These are phyloP conservation scores for Lepidurus packardi DNA, from an alignment of 1,140 invertebrate genomes.

Conservation along the genomic window DNA sequence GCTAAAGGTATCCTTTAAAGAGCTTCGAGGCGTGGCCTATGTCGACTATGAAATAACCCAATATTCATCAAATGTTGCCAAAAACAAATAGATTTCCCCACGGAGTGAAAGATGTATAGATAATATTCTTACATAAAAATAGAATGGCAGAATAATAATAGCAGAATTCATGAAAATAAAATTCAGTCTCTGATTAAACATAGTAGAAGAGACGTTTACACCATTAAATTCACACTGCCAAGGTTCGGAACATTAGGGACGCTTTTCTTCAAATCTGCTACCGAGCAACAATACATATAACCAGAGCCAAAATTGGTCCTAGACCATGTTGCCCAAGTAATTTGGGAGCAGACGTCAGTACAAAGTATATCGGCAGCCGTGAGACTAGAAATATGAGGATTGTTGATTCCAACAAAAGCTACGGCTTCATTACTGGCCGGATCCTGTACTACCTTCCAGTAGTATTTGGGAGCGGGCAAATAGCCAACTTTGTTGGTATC, in stretches of 20 bases:
- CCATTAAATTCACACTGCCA: constrained; percentile 24
- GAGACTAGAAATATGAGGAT: constrained; percentile 40
- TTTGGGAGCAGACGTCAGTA: constrained; percentile 43
- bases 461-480: constrained; percentile 53
- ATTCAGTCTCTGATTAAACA: too few species aligned
- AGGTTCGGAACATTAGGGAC: constrained; percentile 31
- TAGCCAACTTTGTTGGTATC: constrained; percentile 38
- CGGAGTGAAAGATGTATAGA: too few species aligned
- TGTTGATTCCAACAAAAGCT: constrained; percentile 36
- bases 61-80: too few species aligned
- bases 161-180: too few species aligned
- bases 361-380: constrained; percentile 51
- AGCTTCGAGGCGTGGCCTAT: too few species aligned
- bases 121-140: too few species aligned
- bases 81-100: too few species aligned
- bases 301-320: constrained; percentile 51
- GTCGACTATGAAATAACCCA: too few species aligned
- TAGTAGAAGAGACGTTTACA: neutral
- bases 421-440: constrained; percentile 29
- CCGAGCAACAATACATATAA: constrained; percentile 57
- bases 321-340: constrained; percentile 51
- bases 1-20: too few species aligned
- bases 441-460: constrained; percentile 39
- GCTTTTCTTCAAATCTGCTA: constrained; percentile 23
- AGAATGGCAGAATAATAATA: too few species aligned